phyloP scores from a whole-genome alignment of 1,140 invertebrate genomes.

The Ericerus pela region DNA sequence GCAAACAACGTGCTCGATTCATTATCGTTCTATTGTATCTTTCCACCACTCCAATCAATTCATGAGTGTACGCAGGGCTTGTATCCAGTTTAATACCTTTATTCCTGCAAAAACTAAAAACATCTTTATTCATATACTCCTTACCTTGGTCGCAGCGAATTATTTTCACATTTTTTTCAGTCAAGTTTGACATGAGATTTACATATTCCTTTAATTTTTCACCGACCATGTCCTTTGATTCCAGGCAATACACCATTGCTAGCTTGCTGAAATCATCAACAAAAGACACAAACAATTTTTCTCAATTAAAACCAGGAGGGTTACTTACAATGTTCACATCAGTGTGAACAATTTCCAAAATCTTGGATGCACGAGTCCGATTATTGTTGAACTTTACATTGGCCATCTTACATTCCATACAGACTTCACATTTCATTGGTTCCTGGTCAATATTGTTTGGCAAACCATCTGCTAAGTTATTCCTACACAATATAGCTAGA shows the following conservation, averaged over 20 bases:
- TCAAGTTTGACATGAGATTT: not conserved
- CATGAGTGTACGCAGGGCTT: not conserved
- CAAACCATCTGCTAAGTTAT: not conserved
- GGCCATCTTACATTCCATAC: conserved; percentile 18
- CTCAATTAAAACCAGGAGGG: conserved; percentile 17
- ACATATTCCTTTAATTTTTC: conserved; percentile 21
- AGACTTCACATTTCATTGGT: conserved; percentile 19
- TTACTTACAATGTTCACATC: conserved; percentile 19
- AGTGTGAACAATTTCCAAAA: conserved; percentile 23
- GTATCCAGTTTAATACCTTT: conserved; percentile 1
- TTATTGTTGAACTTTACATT: conserved; percentile 19
- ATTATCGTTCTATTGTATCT: conserved; percentile 18
- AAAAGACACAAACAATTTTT: conserved; percentile 24
- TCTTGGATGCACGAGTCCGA: conserved; percentile 12
- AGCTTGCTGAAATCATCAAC: conserved; percentile 27
- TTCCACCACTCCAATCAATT: conserved; percentile 14
- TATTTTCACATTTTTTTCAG: conserved; percentile 6
- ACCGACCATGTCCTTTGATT: conserved; percentile 23
- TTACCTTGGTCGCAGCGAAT: conserved; percentile 16
- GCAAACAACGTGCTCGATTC: conserved; percentile 17
- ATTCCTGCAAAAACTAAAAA: not conserved
- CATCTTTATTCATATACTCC: conserved; percentile 15
- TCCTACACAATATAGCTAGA: conserved; percentile 19
- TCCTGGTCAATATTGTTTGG: not conserved
- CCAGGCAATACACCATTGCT: conserved; percentile 18